phyloP scores from a whole-genome alignment of 2,113 vertebrate genomes.

The Laticauda laticaudata region DNA sequence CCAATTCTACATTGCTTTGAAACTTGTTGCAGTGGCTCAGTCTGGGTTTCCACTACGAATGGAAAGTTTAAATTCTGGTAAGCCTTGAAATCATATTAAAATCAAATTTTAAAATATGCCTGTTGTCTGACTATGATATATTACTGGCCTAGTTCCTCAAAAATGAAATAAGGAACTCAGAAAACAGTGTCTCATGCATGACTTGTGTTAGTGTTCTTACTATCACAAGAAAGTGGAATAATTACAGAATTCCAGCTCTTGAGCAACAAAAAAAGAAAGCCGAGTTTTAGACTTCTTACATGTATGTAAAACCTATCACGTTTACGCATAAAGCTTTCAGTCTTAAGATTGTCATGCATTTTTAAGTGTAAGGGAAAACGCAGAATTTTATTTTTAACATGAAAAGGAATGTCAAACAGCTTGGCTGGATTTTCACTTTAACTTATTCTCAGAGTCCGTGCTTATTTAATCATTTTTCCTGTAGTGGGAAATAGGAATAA shows the following conservation, averaged over 20 bases:
- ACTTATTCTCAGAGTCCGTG: background rate
- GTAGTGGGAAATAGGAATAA: background rate
- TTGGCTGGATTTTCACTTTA: background rate
- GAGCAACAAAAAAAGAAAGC: background rate
- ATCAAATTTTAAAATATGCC: background rate
- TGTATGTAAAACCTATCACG: background rate
- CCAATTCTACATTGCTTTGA: conserved; percentile 98
- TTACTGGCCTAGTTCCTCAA: background rate
- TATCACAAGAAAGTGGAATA: background rate
- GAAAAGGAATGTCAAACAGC: background rate
- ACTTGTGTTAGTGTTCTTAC: background rate
- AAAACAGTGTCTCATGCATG: background rate
- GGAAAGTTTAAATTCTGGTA: conserved; percentile 97
- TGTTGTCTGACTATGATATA: background rate
- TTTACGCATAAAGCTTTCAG: background rate
- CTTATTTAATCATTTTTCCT: background rate
- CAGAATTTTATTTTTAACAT: background rate
- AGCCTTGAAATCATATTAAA: conserved; percentile 22
- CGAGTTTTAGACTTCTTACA: background rate
- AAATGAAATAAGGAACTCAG: background rate
- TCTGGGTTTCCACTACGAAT: conserved; percentile 92
- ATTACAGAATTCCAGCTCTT: background rate
- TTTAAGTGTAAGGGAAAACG: background rate
- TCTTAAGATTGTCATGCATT: background rate
- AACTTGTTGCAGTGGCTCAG: conserved; percentile 95